phyloP scores from a whole-genome alignment of 2,113 vertebrate species.

The Zosterops pallidus region DNA sequence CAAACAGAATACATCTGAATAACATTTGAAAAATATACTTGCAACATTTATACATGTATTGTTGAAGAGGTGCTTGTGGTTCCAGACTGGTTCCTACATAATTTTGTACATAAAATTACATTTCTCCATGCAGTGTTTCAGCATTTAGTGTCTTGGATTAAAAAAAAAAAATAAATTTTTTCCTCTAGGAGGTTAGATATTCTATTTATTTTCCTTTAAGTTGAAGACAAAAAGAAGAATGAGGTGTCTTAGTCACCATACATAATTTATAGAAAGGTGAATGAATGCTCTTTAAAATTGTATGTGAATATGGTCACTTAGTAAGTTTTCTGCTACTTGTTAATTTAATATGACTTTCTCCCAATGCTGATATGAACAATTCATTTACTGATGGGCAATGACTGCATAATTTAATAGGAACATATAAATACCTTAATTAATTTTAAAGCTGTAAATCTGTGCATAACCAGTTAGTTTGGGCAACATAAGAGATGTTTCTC shows the following conservation, averaged over 20 bases:
- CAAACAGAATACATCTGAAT: conserved; percentile 3
- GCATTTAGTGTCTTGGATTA: not conserved
- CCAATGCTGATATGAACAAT: not conserved
- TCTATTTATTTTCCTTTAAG: not conserved
- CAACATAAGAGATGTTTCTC: not conserved
- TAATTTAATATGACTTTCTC: not conserved
- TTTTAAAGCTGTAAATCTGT: not conserved
- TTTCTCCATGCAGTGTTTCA: conserved; percentile 7
- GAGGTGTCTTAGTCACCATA: not conserved
- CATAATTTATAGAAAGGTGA: not conserved
- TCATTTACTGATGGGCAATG: not conserved
- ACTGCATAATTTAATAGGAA: not conserved
- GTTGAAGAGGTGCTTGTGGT: conserved; percentile 9
- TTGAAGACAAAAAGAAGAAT: not conserved
- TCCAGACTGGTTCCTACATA: not conserved
- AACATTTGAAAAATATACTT: conserved; percentile 49
- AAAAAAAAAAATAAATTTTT: not conserved
- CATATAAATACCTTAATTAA: not conserved
- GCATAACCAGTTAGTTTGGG: not conserved
- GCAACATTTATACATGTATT: not conserved
- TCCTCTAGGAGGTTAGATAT: not conserved
- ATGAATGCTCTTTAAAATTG: not conserved
- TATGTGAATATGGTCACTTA: not conserved
- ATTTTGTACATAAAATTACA: conserved; percentile 11
- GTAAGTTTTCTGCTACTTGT: not conserved